Evolutionary conservation across 35 echinoderm and acorn worm genomes (phyloP).

Genomic region (Holothuria glaberrima): DNA sequence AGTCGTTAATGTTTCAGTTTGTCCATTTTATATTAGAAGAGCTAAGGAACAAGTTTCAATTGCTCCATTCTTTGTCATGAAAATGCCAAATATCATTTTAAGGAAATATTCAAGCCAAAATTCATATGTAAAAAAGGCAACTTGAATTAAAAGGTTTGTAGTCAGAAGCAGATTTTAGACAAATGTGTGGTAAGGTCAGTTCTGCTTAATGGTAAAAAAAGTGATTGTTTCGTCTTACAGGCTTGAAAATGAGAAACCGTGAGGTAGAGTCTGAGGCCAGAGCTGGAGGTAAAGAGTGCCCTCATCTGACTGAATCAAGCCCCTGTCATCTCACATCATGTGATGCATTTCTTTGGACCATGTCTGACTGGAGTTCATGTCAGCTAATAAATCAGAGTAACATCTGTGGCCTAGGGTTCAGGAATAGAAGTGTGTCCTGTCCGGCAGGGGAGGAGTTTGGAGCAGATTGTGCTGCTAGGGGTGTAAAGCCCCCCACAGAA

Average conservation of each 20-base stretch:
- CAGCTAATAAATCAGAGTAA: constrained; percentile 35
- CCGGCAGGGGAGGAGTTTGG: constrained; percentile 77
- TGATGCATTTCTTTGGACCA: constrained; percentile 81
- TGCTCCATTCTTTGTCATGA: no score
- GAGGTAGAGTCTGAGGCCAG: constrained; percentile 1
- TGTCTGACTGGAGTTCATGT: constrained; percentile 84
- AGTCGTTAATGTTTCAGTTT: no score
- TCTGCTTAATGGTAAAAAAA: background rate
- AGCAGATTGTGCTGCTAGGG: constrained; percentile 59
- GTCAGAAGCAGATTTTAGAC: background rate
- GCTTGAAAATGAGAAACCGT: constrained; percentile 63
- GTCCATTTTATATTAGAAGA: no score
- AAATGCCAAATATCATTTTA: no score
- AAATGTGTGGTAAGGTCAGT: background rate
- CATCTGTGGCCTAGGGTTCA: constrained; percentile 78
- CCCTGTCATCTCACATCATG: constrained; percentile 80
- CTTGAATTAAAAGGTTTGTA: no score
- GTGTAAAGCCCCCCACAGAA: constrained; percentile 49
- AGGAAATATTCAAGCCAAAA: no score
- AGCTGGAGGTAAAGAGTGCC: constrained; percentile 75
- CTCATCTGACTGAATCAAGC: constrained; percentile 65
- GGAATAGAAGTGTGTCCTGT: constrained; percentile 68
- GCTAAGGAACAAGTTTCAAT: no score
- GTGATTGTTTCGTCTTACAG: constrained; percentile 45
- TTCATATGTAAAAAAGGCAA: no score